phyloP scores from a whole-genome alignment of 2,113 vertebrate genomes.

The Oenanthe melanoleuca region DNA sequence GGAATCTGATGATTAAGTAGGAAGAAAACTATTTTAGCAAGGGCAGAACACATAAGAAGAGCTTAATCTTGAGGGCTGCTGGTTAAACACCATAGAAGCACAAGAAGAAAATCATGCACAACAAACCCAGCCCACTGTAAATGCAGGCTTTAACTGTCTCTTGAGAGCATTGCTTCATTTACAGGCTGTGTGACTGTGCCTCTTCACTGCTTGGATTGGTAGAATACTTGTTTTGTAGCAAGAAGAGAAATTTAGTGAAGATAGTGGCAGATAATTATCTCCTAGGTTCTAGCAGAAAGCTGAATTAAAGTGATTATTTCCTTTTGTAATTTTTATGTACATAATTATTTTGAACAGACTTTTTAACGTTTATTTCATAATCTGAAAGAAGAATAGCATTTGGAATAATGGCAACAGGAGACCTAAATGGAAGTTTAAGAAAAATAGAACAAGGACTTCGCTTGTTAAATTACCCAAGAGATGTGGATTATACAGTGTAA shows the following conservation, averaged over 20 bases:
- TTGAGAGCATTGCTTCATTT: neutral
- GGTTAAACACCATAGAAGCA: neutral
- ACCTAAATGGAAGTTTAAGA: slow-evolving; percentile 86
- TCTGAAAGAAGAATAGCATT: slow-evolving; percentile 1
- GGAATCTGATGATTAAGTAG: neutral
- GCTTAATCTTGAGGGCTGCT: neutral
- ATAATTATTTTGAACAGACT: neutral
- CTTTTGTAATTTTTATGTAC: neutral
- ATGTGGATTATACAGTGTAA: slow-evolving; percentile 89
- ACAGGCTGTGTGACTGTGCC: neutral
- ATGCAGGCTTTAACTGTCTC: neutral
- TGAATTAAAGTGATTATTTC: neutral
- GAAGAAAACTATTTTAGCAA: neutral
- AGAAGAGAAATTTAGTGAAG: neutral
- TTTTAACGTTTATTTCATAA: neutral
- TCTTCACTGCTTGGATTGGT: neutral
- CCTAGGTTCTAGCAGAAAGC: neutral
- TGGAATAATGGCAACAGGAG: slow-evolving; percentile 85
- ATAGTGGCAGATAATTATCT: neutral
- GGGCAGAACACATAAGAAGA: neutral
- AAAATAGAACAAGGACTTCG: slow-evolving; percentile 89
- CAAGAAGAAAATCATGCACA: neutral
- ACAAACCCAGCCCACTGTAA: neutral
- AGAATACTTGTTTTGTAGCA: neutral
- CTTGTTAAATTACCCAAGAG: slow-evolving; percentile 82